These are phyloP conservation scores for Philereme transversata DNA, from an alignment of 2,888 invertebrate genomes.

Conservation along the genomic window DNA sequence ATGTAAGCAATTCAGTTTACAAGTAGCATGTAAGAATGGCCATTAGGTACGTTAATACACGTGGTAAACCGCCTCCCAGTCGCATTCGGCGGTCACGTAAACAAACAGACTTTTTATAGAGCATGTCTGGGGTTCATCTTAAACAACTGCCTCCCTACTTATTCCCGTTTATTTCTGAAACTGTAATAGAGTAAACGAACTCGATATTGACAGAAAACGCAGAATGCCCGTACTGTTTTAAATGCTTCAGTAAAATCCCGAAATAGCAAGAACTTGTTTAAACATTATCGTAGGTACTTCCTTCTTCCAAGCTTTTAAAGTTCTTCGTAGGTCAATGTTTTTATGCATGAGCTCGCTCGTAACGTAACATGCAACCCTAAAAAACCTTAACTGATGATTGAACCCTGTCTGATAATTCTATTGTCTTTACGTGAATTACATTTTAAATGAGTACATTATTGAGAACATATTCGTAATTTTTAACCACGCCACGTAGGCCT, in stretches of 20 bases:
- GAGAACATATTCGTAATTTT: background rate
- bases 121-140: slow-evolving; percentile 69
- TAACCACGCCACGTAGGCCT: background rate
- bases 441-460: slow-evolving; percentile 7
- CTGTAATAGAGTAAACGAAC: slow-evolving; percentile 48
- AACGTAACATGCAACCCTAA: slow-evolving; percentile 11
- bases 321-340: slow-evolving; percentile 14
- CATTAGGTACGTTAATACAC: slow-evolving; percentile 60
- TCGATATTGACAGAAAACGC: slow-evolving; percentile 12
- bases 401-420: slow-evolving; percentile 21
- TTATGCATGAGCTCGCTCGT: slow-evolving; percentile 9
- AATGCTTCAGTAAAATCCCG: slow-evolving; percentile 16
- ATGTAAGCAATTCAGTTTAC: slow-evolving; percentile 8
- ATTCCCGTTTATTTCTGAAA: slow-evolving; percentile 53
- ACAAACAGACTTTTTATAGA: slow-evolving; percentile 79
- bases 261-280: slow-evolving; percentile 17
- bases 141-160: slow-evolving; percentile 51
- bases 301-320: slow-evolving; percentile 14
- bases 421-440: slow-evolving; percentile 16
- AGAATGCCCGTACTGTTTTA: slow-evolving; percentile 18
- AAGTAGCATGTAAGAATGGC: slow-evolving; percentile 50
- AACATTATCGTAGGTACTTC: slow-evolving; percentile 15
- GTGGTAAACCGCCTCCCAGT: slow-evolving; percentile 62
- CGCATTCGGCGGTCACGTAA: slow-evolving; percentile 73
- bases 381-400: slow-evolving; percentile 10